Base-by-base conservation (phyloP, 2,113 vertebrate genomes). In the Gymnarchus niloticus region DNA sequence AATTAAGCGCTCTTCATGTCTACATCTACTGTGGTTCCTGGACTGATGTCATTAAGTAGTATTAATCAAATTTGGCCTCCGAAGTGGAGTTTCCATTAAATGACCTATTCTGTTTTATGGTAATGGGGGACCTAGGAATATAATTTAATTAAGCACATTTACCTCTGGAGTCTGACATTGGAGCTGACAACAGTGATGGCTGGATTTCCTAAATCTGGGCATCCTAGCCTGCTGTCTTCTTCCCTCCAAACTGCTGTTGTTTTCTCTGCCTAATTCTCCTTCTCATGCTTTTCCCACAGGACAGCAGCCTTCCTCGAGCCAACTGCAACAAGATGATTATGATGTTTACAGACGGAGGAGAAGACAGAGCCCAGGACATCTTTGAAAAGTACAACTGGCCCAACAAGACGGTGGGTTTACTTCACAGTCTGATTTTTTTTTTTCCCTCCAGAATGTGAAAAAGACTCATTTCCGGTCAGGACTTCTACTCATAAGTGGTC, bases 321-420 rank as follows among this genome's bases (percentile, higher is more conserved):
- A 97, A 97, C 95, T 99, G 98, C 94, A 99, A 99, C 91, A 99
- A 99, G 94, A 98, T 99, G 96, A 99, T 99, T 94, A 99, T 99
- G 98, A 99, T 99, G 97, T 99, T 99, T 95, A 99, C 98, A 33
- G 98, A 99, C 0, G 98, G 98, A 0, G 98, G 98, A 0, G 98
- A 99, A 91, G 98, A 99, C 90, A 95, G 98, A 0, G 97, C 98
- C 14, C 98, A 99, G 91, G 97, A 99, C 0, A 95, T 99, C 92
- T 99, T 99, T 87, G 96, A 99, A 93, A 98, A 96, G 91, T 98
- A 99, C 94, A 99, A 99, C 92, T 99, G 98, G 98, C 98, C 98
- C 89, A 99, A 99, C 90, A 97, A 98, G 92, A 99, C 98, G 52
- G 98, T 99, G 92, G 95, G 97, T 84, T 41, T 86, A 21, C 81